Evolutionary conservation across 1,140 invertebrate species (phyloP).

Genomic region (Nephotettix cincticeps): DNA sequence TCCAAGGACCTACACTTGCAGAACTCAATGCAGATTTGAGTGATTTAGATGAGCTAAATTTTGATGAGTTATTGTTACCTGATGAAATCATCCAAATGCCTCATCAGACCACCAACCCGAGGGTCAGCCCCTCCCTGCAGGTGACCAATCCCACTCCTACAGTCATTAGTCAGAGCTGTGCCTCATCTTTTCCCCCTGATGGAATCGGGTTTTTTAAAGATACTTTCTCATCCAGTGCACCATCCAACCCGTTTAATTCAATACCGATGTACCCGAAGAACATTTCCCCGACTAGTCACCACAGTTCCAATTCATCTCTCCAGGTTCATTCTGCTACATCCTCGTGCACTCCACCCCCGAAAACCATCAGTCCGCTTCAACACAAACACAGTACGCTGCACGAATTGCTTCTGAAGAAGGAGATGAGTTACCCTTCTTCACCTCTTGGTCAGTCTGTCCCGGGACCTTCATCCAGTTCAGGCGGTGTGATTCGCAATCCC

Average conservation of each 20-base stretch:
- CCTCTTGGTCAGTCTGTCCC: conserved; percentile 61
- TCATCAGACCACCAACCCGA: neutral
- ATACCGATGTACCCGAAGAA: conserved; percentile 29
- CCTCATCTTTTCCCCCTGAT: conserved; percentile 38
- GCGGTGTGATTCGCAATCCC: conserved; percentile 21
- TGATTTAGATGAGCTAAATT: conserved; percentile 72
- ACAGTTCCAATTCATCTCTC: conserved; percentile 53
- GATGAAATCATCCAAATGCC: conserved; percentile 55
- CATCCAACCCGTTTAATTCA: conserved; percentile 27
- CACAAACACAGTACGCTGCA: conserved; percentile 57
- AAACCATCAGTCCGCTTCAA: conserved; percentile 48
- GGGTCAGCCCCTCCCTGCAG: conserved; percentile 19
- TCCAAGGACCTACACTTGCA: conserved; percentile 80
- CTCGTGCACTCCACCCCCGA: conserved; percentile 42
- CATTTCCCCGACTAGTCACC: conserved; percentile 49
- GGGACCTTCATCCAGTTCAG: conserved; percentile 33
- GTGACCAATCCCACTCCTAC: conserved; percentile 3
- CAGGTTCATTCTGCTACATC: conserved; percentile 34
- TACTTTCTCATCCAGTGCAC: conserved; percentile 23
- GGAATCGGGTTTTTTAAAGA: conserved; percentile 31
- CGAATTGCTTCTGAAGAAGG: conserved; percentile 64
- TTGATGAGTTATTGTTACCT: conserved; percentile 77
- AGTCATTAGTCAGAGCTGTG: conserved; percentile 6
- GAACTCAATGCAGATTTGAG: conserved; percentile 72
- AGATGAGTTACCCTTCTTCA: conserved; percentile 48